Evolutionary conservation across 1,140 invertebrate genomes (phyloP), one percentile per base, ranked within the genome.

Genomic region (Plutomurus gul): DNA sequence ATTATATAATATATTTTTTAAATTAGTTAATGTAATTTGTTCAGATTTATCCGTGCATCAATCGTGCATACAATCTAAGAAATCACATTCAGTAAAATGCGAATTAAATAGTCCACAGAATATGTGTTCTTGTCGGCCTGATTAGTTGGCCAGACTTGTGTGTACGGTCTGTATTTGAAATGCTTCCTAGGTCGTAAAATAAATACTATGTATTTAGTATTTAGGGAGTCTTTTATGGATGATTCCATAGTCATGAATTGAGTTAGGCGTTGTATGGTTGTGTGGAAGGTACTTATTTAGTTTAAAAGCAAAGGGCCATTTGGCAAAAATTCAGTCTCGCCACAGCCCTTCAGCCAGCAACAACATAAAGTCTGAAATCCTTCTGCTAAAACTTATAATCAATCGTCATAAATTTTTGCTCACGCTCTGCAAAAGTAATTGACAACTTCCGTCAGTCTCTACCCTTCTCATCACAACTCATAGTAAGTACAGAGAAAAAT

Each of bases 291-390:
- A 27, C 18, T 43, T 72, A 16, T 10, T 56, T 5, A 10, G 4
- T 18, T 18, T 18, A 5, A 3, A 40, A 6, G 70, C 22, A 18
- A 72, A 72, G 70, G 70, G 70, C 22, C 70, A 22, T 16, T 72
- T 40, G 70, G 20, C 70, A 43, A 72, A 71, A 72, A 39, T 40
- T 72, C 25, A 72, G 70, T 72, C 70, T 39, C 18, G 36, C 70
- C 70, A 22, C 37, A 43, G 20, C 36, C 70, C 70, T 72, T 36
- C 70, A n/a, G 36, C 36, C 39, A 25, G 70, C 3, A 72, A 72
- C 70, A 72, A 43, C 40, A 43, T 10, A 10, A 43, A 8, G 8
- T 10, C n/a, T 10, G 40, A 43, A 8, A n/a, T n/a, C 40, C 8
- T n/a, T 10, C 40, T n/a, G 40, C 8, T n/a, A 8, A 43, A n/a